These are phyloP conservation scores for Helicoverpa zea DNA, from an alignment of 1,140 invertebrate species.

Conservation along the genomic window DNA sequence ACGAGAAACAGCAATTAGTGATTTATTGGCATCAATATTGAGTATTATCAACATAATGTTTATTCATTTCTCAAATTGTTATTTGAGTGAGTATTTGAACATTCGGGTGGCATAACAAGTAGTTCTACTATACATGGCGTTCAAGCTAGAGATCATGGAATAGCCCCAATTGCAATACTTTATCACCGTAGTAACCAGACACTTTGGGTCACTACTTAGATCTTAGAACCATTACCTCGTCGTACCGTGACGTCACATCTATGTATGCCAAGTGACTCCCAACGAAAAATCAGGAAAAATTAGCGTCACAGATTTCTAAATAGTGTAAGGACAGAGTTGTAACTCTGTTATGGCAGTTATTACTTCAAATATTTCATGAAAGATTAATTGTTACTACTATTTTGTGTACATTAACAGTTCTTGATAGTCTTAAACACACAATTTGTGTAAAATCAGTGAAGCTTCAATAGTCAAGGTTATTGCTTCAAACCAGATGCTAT, in stretches of 20 bases:
- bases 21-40: background rate
- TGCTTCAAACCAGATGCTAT: background rate
- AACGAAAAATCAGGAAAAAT: background rate
- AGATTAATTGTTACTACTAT: background rate
- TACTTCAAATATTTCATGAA: background rate
- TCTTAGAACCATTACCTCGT: too few relatives aligned
- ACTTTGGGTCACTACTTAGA: too few relatives aligned
- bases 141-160: too few relatives aligned
- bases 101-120: too few relatives aligned
- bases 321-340: background rate
- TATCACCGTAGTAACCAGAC: too few relatives aligned
- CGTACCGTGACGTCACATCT: too few relatives aligned
- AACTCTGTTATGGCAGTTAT: background rate
- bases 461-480: background rate
- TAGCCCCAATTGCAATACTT: too few relatives aligned
- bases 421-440: background rate
- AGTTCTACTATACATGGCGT: too few relatives aligned
- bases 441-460: background rate
- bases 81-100: too few relatives aligned
- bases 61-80: too few relatives aligned
- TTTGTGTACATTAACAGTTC: background rate
- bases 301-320: background rate
- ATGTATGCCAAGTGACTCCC: background rate
- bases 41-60: too few relatives aligned
- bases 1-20: background rate